These are phyloP conservation scores for Pangasius mekongensis DNA, from an alignment of 2,797 vertebrate genomes.

Conservation along the genomic window DNA sequence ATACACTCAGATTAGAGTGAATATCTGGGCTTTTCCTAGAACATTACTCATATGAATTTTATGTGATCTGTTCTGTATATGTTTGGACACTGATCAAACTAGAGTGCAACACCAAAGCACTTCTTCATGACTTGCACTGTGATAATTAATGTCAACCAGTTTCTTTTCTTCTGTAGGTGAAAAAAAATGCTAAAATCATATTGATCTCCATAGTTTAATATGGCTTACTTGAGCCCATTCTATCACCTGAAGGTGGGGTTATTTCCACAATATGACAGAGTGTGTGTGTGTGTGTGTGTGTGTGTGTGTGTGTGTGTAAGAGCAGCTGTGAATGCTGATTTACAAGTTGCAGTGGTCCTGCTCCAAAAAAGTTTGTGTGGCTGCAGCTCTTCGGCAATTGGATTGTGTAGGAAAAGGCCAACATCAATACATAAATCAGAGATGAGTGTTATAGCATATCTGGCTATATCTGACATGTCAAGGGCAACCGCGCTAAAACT, in stretches of 20 bases:
- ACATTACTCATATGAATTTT: neutral
- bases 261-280: conserved; percentile 15
- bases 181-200: conserved; percentile 41
- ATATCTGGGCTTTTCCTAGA: neutral
- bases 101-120: conserved; percentile 17
- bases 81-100: neutral
- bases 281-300: conserved; percentile 41
- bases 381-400: conserved; percentile 58
- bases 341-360: conserved; percentile 55
- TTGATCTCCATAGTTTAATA: conserved; percentile 35
- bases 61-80: neutral
- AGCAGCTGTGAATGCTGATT: conserved; percentile 53
- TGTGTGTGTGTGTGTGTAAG: conserved; percentile 33
- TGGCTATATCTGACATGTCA: conserved; percentile 60
- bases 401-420: conserved; percentile 67
- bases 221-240: conserved; percentile 40
- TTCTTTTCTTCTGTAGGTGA: neutral
- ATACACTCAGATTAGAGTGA: neutral
- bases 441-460: conserved; percentile 64
- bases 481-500: conserved; percentile 56
- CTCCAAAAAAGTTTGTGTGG: conserved; percentile 49
- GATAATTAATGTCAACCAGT: conserved; percentile 40
- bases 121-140: conserved; percentile 25
- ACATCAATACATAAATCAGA: conserved; percentile 71
- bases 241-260: conserved; percentile 34